Evolutionary conservation across 2,797 vertebrate genomes (phyloP), one percentile per base, ranked within the genome.

Genomic region (Bradypodion ventrale): DNA sequence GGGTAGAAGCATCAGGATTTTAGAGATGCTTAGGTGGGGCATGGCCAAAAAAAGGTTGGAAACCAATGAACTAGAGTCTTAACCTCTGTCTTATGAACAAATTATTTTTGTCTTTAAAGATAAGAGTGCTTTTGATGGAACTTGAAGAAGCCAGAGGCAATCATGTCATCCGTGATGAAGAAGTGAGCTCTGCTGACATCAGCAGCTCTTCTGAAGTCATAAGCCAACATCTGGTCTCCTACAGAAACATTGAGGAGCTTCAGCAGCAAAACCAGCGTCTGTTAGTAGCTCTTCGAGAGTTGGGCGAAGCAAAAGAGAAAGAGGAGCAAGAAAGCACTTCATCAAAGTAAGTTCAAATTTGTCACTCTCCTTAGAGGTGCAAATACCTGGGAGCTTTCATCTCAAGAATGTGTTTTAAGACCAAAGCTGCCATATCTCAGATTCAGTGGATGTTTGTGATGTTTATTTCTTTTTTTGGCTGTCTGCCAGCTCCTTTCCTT

Each of bases 231-330:
- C 93, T 99, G 86, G 98, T 99, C 66, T 98, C 98, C 56, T 99
- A 98, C 90, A 97, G 98, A 88, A 96, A 97, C 4, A 97, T 99
- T n/a, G 97, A 98, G 91, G 99, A 99, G 83, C 97, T 99, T 80
- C 99, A 99, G 83, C 97, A 97, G 90, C 98, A 99, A 93, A 99
- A 99, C 93, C 98, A 99, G 81, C 97, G 97, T 84, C 98, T 99
- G 32, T 91, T 99, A 13, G 95, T 96, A 75, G 97, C 98, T 68
- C 96, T 99, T 83, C 93, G 98, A 70, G 98, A 99, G 83, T 97
- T 99, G 73, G 96, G 98, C 19, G 98, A 98, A 7, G 94, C 95
- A 16, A 97, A 96, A 90, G 99, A 99, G 93, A 96, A 94, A 87
- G 97, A 98, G 75, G 99, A 99, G 91, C 93, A 97, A 89, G 98